phyloP scores from a whole-genome alignment of 2,797 vertebrate species.

The Ceryle rudis region DNA sequence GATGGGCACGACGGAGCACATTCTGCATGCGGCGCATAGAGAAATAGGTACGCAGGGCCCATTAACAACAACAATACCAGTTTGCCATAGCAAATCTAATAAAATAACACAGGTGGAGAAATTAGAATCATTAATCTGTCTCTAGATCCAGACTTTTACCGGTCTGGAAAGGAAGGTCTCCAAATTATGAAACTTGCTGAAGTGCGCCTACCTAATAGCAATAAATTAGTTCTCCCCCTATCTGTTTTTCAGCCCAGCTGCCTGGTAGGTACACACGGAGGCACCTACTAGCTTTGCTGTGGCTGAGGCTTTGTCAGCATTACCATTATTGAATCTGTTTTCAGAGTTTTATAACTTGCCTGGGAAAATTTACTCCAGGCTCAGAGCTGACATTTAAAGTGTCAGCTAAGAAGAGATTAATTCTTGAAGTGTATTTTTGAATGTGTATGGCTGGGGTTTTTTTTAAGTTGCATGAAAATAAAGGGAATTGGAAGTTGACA shows the following conservation, averaged over 20 bases:
- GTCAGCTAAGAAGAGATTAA: constrained; percentile 48
- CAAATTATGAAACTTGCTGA: not conserved
- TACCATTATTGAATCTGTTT: constrained; percentile 60
- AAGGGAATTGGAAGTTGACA: not conserved
- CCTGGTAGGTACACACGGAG: not conserved
- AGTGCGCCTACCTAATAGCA: not conserved
- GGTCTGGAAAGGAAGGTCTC: not conserved
- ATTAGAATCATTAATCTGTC: constrained; percentile 38
- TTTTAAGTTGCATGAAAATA: constrained; percentile 20
- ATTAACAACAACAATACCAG: not conserved
- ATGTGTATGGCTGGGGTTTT: not conserved
- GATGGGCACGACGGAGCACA: not conserved
- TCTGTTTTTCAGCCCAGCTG: not conserved
- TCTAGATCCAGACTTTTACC: constrained; percentile 10
- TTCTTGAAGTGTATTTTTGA: constrained; percentile 13
- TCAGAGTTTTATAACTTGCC: constrained; percentile 44
- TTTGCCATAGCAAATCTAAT: not conserved
- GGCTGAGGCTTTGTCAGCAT: constrained; percentile 42
- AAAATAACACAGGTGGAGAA: constrained; percentile 24
- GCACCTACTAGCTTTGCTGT: not conserved
- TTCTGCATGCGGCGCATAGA: not conserved
- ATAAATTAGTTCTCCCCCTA: not conserved
- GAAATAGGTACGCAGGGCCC: not conserved
- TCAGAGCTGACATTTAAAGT: constrained; percentile 60
- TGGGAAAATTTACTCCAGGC: constrained; percentile 49